A percentile compares a stretch with the other conserved stretches of the same genome.
These are phyloP conservation scores for Agrilus cyanescens DNA, from an alignment of 2,888 invertebrate species.

Conservation along the genomic window DNA sequence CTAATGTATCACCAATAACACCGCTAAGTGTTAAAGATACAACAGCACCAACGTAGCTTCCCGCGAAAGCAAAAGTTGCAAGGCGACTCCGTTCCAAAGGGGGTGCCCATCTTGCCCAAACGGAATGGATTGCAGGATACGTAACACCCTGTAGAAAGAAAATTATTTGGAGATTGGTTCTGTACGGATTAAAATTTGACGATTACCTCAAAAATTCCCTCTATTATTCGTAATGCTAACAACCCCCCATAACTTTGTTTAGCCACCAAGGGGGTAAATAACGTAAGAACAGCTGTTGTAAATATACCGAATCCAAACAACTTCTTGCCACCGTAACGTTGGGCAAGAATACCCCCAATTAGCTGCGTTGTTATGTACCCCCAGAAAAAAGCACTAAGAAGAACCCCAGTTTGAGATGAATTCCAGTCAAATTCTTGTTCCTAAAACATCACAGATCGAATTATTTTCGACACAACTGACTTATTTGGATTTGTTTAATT, in stretches of 20 bases:
- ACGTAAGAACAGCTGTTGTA: slow-evolving; percentile 63
- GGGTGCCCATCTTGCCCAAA: slow-evolving; percentile 74
- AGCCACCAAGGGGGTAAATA: slow-evolving; percentile 70
- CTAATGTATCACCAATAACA: slow-evolving; percentile 56
- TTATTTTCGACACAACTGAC: not conserved
- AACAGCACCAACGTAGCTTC: slow-evolving; percentile 70
- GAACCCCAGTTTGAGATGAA: slow-evolving; percentile 60
- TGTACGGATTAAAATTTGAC: not conserved
- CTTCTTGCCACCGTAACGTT: slow-evolving; percentile 74
- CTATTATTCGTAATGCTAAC: slow-evolving; percentile 48
- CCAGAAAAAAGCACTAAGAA: slow-evolving; percentile 81
- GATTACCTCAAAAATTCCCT: slow-evolving; percentile 27
- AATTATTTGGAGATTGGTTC: no score
- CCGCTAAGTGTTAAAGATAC: slow-evolving; percentile 71
- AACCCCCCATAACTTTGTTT: slow-evolving; percentile 57
- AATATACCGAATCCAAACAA: slow-evolving; percentile 70
- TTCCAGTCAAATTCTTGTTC: slow-evolving; percentile 74
- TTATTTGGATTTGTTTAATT: not conserved
- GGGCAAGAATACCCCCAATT: slow-evolving; percentile 72
- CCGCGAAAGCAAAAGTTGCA: slow-evolving; percentile 68
- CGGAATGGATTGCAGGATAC: slow-evolving; percentile 63
- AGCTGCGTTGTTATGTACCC: slow-evolving; percentile 78
- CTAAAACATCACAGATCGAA: slow-evolving; percentile 31
- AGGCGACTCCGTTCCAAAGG: slow-evolving; percentile 59
- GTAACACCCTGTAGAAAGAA: slow-evolving; percentile 46